Evolutionary conservation across 2,113 vertebrate species (phyloP), one percentile per base, ranked within the genome.

Genomic region (Takifugu flavidus): DNA sequence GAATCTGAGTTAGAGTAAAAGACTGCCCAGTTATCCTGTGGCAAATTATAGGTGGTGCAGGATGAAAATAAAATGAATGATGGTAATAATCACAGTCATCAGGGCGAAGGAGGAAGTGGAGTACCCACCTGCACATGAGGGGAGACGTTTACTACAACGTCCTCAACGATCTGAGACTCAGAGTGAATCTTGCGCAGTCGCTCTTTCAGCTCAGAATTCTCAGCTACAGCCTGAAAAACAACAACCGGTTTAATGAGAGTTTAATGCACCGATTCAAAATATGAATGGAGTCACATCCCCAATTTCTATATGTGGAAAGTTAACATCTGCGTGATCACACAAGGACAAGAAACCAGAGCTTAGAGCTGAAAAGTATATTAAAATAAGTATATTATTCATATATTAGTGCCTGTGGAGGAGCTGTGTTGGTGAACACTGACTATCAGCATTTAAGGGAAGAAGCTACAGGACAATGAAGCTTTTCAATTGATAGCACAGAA

Each of bases 181-280:
- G 92, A 89, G 82, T 98, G 96, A 92, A 98, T 98, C 94, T 94
- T 95, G 93, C 89, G 86, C 90, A 98, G 94, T 63, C 94, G 94
- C 82, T 95, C 95, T 92, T 91, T 94, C 93, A 98, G 92, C 73
- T 99, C 95, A 92, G 92, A 91, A 84, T 96, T 98, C 90, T 99
- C 95, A 82, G 94, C 91, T 94, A 98, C 90, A 88, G 96, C 94
- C 95, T 98, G 92, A 80, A 92, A 90, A 91, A 91, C 20, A 20
- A 89, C 64, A 93, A 93, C 81, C 88, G 90, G 67, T 8, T 68
- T 81, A 84, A 65, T 69, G 67, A 78, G 26, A 13, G 12, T 69
- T 76, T 60, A 74, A 12, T 53, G 25, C 52, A 75, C 54, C 83
- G 49, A 45, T 15, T 14, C 13, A 45, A 11, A 10, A 10, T 39